A percentile compares a stretch with the other conserved stretches of the same genome.
These are phyloP conservation scores for Synanthedon formicaeformis DNA, from an alignment of 2,888 invertebrate genomes.

Conservation along the genomic window DNA sequence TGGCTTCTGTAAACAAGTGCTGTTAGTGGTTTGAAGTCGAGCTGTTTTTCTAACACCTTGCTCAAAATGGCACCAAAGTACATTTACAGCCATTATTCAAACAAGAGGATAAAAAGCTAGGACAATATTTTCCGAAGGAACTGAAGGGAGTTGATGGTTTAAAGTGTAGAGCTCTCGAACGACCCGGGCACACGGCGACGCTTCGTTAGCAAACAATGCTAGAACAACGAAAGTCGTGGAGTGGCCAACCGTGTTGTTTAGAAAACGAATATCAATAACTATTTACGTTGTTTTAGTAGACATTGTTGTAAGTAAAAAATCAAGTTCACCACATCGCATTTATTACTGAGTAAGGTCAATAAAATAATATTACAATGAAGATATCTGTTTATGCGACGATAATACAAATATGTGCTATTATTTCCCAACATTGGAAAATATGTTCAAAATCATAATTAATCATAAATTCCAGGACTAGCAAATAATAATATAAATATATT, in stretches of 20 bases:
- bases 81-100: constrained; percentile 68
- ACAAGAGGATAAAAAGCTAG: constrained; percentile 68
- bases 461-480: too few relatives aligned
- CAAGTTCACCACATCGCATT: too few relatives aligned
- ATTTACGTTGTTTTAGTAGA: too few relatives aligned
- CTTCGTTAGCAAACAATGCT: constrained; percentile 68
- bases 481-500: too few relatives aligned
- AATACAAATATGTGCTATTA: too few relatives aligned
- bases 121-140: constrained; percentile 67
- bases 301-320: too few relatives aligned
- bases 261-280: too few relatives aligned
- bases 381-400: too few relatives aligned
- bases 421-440: too few relatives aligned
- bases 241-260: constrained; percentile 8
- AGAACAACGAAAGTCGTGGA: constrained; percentile 29
- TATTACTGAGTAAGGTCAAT: too few relatives aligned
- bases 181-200: constrained; percentile 36
- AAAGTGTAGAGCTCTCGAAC: constrained; percentile 64
- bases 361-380: too few relatives aligned
- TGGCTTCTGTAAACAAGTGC: constrained; percentile 60
- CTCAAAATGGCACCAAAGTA: constrained; percentile 57
- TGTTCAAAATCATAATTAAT: too few relatives aligned
- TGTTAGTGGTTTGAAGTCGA: constrained; percentile 60
- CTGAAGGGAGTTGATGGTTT: constrained; percentile 63
- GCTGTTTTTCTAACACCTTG: constrained; percentile 62